Percentiles rank a stretch among this genome's conserved stretches.
These are phyloP conservation scores for Sphyrna mokarran DNA, from an alignment of 2,113 vertebrate species.

Conservation along the genomic window DNA sequence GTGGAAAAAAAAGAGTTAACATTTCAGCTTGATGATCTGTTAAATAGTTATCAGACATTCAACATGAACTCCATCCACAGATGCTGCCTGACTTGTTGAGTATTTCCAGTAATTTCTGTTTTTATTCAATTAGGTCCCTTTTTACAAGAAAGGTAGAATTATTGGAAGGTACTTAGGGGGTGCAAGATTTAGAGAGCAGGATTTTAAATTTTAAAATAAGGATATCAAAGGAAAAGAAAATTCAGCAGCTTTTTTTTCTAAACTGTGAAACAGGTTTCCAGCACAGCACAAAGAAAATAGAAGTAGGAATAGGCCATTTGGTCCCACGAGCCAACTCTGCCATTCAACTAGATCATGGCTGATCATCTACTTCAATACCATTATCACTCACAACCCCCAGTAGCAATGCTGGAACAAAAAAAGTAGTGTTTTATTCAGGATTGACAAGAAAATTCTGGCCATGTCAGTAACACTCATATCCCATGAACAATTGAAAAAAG, in stretches of 20 bases:
- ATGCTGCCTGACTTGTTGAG: background rate
- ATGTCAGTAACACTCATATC: too few relatives aligned
- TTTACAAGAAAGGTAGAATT: background rate
- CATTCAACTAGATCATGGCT: too few relatives aligned
- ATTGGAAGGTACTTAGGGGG: background rate
- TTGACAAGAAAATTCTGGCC: too few relatives aligned
- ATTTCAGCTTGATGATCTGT: too few relatives aligned
- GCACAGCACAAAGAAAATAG: too few relatives aligned
- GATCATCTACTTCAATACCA: too few relatives aligned
- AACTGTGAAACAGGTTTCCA: background rate
- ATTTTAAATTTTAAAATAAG: background rate
- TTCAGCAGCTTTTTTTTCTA: background rate
- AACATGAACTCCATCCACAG: background rate
- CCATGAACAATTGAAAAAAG: background rate
- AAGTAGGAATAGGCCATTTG: too few relatives aligned
- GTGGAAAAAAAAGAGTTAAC: background rate
- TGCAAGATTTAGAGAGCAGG: background rate
- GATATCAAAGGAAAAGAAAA: background rate
- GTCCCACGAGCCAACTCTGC: too few relatives aligned
- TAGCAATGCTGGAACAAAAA: background rate
- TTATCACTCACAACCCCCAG: background rate
- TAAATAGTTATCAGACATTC: too few relatives aligned
- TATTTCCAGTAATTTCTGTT: background rate
- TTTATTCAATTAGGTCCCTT: background rate
- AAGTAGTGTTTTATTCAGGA: background rate